Evolutionary conservation across 2,113 vertebrate species (phyloP), one percentile per base, ranked within the genome.

Genomic region (Rhea pennata): DNA sequence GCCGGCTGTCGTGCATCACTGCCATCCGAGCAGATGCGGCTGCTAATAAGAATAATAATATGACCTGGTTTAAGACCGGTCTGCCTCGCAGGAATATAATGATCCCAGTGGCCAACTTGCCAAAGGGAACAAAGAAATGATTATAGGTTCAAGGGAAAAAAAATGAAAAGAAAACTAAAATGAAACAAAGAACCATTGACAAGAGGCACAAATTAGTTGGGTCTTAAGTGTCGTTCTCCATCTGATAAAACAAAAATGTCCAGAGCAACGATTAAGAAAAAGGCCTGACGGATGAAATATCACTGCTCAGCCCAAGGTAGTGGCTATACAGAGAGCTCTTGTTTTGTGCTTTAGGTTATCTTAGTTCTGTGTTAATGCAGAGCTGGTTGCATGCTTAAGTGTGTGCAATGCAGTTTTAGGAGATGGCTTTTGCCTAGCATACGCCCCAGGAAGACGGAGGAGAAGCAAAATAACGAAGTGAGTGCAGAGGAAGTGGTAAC

Each of bases 171-270:
- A 61, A 81, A 77, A 67, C 51, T 59, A 53, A 71, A 88, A 72
- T 62, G 64, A 93, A 93, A 97, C 90, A 96, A 96, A 93, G 95
- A 90, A 27, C 85, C 92, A 94, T 96, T 97, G 93, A 94, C n/a
- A 87, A 80, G 76, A 92, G 61, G 51, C 69, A 92, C 33, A 84
- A 90, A 94, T 93, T 88, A 88, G 72, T 67, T 75, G 74, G 48
- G 80, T 93, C 86, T 96, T 50, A 0, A 93, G 88, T 95, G 66
- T 96, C 96, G 81, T 88, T 92, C n/a, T 22, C 76, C 76, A 96
- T 96, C 93, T 97, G 93, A 97, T 96, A 93, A 97, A 96, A 61
- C 88, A 95, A 96, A 96, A 95, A 96, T 94, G 83, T 93, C n/a
- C 88, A 90, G 76, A 86, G 83, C 56, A 90, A 90, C 90, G 84